Evolutionary conservation across 2,113 vertebrate genomes (phyloP).

Genomic region (Elgaria multicarinata): DNA sequence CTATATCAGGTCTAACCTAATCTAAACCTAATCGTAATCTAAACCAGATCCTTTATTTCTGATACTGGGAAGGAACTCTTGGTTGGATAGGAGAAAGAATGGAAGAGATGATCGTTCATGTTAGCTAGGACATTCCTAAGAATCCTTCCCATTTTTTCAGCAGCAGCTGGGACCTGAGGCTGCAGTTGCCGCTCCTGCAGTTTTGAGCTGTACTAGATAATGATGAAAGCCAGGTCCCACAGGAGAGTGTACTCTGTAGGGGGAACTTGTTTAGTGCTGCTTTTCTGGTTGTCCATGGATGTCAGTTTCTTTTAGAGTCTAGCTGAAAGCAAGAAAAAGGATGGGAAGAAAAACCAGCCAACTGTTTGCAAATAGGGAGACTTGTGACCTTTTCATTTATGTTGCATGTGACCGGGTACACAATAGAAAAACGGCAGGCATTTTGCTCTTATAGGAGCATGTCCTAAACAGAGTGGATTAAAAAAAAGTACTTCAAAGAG

Average conservation of each 20-base stretch:
- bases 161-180: not conserved
- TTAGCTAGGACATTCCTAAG: not conserved
- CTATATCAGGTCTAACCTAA: not conserved
- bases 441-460: not conserved
- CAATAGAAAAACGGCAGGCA: not conserved
- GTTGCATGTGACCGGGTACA: not conserved
- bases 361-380: not conserved
- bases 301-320: conserved; percentile 19
- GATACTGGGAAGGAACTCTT: not conserved
- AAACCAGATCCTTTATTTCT: fast-evolving
- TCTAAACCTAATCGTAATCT: not conserved
- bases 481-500: not conserved
- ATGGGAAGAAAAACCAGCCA: fast-evolving
- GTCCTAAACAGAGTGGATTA: not conserved
- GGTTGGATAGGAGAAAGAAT: fast-evolving
- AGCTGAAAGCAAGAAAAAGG: conserved; percentile 33
- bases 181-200: not conserved
- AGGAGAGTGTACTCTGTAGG: not conserved
- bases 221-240: not conserved
- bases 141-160: not conserved
- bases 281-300: conserved; percentile 1
- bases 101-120: not conserved
- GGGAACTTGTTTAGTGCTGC: conserved; percentile 40
- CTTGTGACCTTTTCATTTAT: not conserved
- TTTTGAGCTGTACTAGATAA: not conserved